phyloP scores from a whole-genome alignment of 2,888 invertebrate species.

The Caenorhabditis sp. region DNA sequence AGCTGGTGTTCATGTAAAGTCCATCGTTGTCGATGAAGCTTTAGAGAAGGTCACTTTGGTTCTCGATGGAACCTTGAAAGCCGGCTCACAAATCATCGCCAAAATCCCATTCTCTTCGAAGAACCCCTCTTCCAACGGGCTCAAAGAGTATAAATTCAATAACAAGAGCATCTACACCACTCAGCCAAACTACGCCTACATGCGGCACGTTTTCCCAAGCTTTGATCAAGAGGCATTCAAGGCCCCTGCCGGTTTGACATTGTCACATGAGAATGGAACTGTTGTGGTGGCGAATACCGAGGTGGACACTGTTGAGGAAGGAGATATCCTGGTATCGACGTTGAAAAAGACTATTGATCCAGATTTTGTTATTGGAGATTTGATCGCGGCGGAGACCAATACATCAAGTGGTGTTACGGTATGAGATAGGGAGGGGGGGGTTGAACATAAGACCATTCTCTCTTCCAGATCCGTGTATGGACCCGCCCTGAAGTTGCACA shows the following conservation, averaged over 20 bases:
- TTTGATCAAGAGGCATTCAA: constrained; percentile 39
- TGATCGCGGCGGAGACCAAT: constrained; percentile 20
- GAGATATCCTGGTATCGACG: constrained; percentile 24
- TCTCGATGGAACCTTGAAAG: constrained; percentile 45
- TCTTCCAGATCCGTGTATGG: constrained; percentile 73
- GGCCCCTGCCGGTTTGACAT: constrained; percentile 30
- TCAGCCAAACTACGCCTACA: constrained; percentile 31
- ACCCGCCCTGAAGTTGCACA: constrained; percentile 76
- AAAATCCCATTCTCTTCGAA: constrained; percentile 40
- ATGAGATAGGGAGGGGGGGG: too few species aligned
- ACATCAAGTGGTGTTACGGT: constrained; percentile 25
- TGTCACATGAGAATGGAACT: constrained; percentile 29
- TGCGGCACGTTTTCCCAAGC: constrained; percentile 40
- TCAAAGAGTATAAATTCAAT: constrained; percentile 25
- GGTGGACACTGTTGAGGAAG: constrained; percentile 23
- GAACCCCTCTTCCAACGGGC: constrained; percentile 23
- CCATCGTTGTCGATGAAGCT: constrained; percentile 47
- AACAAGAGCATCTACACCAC: constrained; percentile 30
- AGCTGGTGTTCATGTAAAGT: constrained; percentile 28
- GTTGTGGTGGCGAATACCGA: constrained; percentile 29
- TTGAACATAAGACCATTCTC: too few species aligned
- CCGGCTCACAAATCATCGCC: constrained; percentile 37
- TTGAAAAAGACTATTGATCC: constrained; percentile 27
- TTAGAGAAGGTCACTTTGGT: constrained; percentile 57
- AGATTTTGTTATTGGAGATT: constrained; percentile 40